A percentile compares a stretch with the other conserved stretches of the same genome.
Evolutionary conservation across 2,888 invertebrate species (phyloP).

Genomic region (Callyntrura guangdongensis): DNA sequence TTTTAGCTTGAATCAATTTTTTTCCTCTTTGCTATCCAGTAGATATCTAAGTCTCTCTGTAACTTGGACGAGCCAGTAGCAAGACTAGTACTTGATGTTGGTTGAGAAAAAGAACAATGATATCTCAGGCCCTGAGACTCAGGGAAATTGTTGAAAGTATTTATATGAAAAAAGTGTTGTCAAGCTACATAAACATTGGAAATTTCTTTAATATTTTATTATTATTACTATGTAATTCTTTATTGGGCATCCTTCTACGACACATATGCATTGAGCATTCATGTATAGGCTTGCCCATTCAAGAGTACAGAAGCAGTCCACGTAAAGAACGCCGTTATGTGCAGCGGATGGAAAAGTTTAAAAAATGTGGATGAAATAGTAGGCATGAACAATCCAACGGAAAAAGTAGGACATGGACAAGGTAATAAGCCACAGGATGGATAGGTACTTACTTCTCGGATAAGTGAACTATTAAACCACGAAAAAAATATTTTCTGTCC

Average conservation of each 20-base stretch:
- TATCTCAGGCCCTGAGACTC: too few relatives aligned
- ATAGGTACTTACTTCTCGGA: constrained; percentile 42
- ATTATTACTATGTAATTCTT: background rate
- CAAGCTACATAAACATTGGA: background rate
- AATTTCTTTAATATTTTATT: background rate
- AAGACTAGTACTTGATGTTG: background rate
- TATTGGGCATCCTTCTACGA: background rate
- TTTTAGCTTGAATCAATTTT: constrained; percentile 3
- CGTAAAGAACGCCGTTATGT: background rate
- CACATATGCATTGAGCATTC: background rate
- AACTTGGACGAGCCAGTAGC: too few relatives aligned
- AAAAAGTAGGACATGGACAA: constrained; percentile 51
- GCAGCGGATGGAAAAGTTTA: background rate
- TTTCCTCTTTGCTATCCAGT: constrained; percentile 11
- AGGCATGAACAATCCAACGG: constrained; percentile 6
- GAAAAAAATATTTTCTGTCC: constrained; percentile 24
- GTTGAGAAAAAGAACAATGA: background rate
- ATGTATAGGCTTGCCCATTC: background rate
- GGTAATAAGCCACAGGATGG: constrained; percentile 65
- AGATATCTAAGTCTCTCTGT: too few relatives aligned
- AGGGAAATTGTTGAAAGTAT: background rate
- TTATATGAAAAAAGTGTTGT: background rate
- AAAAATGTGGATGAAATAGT: constrained; percentile 22
- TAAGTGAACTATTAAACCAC: constrained; percentile 48
- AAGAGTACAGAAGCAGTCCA: background rate